These are phyloP conservation scores for Antrozous pallidus DNA, from an alignment of 2,797 vertebrate genomes.

Conservation along the genomic window DNA sequence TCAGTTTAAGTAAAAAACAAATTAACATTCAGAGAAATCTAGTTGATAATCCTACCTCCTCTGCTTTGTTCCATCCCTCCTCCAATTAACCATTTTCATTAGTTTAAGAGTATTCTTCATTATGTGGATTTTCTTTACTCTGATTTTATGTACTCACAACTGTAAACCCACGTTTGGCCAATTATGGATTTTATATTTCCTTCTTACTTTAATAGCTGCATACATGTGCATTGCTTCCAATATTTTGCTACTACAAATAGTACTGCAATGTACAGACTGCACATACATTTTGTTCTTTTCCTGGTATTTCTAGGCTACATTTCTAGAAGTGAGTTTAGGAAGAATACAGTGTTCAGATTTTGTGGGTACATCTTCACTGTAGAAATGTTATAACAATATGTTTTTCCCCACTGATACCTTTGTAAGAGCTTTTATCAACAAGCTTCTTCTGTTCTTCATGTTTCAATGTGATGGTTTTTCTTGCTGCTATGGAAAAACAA, in stretches of 20 bases:
- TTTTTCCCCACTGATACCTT: not conserved
- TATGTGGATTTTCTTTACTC: not conserved
- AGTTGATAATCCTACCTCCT: not conserved
- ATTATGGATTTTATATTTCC: not conserved
- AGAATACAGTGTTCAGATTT: not conserved
- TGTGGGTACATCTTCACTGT: not conserved
- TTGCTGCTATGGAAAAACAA: not conserved
- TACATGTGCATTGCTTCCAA: not conserved
- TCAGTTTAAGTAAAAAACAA: not conserved
- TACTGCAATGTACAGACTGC: not conserved
- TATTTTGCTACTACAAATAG: not conserved
- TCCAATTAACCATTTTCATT: not conserved
- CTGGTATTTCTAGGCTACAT: not conserved
- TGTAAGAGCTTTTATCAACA: not conserved
- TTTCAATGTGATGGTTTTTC: not conserved
- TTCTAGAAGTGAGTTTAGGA: not conserved
- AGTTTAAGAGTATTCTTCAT: not conserved
- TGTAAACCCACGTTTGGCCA: not conserved
- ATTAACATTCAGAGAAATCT: not conserved
- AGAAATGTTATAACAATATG: not conserved
- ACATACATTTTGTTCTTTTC: not conserved
- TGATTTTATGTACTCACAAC: not conserved
- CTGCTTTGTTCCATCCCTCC: not conserved
- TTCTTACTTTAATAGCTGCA: not conserved
- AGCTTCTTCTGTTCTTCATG: not conserved